phyloP scores from a whole-genome alignment of 1,140 invertebrate species.

The Diabrotica undecimpunctata region DNA sequence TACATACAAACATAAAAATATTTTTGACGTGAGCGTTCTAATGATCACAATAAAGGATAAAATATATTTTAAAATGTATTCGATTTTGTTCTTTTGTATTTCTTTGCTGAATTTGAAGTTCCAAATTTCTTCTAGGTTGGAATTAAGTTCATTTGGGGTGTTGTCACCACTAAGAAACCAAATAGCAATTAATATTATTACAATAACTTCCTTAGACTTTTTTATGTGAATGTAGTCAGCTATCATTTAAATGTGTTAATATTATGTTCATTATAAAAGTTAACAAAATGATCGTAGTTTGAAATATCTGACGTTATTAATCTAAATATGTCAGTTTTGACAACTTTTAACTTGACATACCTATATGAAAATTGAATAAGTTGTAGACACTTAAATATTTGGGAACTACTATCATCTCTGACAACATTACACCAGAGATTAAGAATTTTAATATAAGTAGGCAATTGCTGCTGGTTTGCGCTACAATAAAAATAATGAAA shows the following conservation, averaged over 20 bases:
- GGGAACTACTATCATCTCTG: too few species aligned
- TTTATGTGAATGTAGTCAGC: background rate
- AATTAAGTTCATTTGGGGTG: conserved; percentile 9
- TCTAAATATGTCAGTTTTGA: too few species aligned
- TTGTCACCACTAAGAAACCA: background rate
- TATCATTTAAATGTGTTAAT: conserved; percentile 11
- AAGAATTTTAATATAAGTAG: too few species aligned
- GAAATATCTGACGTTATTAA: too few species aligned
- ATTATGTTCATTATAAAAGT: too few species aligned
- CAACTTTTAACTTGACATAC: too few species aligned
- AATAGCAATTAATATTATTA: conserved; percentile 10
- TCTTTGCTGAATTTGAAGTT: conserved; percentile 17
- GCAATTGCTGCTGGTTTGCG: too few species aligned
- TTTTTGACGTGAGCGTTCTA: conserved; percentile 19
- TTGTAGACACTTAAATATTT: too few species aligned
- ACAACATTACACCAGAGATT: too few species aligned
- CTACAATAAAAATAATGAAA: too few species aligned
- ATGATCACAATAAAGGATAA: conserved; percentile 13
- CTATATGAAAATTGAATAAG: too few species aligned
- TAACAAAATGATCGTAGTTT: too few species aligned
- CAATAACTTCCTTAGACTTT: conserved; percentile 4
- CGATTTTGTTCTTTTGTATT: conserved; percentile 11
- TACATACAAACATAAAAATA: conserved; percentile 23
- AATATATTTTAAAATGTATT: conserved; percentile 21
- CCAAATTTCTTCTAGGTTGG: conserved; percentile 23